Conservation (phyloP, 2,797 vertebrate genomes). For the Gymnocypris eckloni region DNA sequence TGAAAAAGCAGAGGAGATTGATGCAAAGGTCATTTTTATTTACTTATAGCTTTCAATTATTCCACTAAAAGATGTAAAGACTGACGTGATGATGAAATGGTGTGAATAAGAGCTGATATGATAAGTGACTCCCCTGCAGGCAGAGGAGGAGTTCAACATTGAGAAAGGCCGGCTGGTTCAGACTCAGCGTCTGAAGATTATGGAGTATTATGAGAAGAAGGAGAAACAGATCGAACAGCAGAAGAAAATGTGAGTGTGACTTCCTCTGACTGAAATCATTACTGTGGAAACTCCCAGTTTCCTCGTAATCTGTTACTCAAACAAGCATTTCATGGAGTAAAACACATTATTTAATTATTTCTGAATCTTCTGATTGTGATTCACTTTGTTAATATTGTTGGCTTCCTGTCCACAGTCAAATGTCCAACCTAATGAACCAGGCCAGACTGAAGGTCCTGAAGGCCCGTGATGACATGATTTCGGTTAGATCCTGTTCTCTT, state of each 20-base stretch:
- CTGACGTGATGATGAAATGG: not conserved
- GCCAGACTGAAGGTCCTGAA: constrained; percentile 97
- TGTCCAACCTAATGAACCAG: constrained; percentile 99
- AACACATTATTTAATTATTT: not conserved
- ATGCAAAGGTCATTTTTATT: constrained; percentile 89
- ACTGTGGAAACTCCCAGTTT: constrained; percentile 24
- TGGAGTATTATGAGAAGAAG: constrained; percentile 99
- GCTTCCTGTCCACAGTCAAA: constrained; percentile 85
- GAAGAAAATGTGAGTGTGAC: constrained; percentile 95
- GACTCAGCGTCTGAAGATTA: constrained; percentile 98
- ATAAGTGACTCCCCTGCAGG: constrained; percentile 77
- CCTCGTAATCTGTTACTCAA: constrained; percentile 1
- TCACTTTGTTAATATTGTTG: not conserved
- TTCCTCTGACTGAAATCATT: not conserved
- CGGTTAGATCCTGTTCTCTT: constrained; percentile 78
- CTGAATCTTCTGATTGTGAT: constrained; percentile 46
- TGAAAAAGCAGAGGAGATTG: constrained; percentile 98
- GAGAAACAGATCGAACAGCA: constrained; percentile 99
- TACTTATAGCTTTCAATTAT: not conserved
- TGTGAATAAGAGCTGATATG: constrained; percentile 7
- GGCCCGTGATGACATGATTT: constrained; percentile 96
- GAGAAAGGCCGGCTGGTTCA: constrained; percentile 98
- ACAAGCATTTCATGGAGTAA: not conserved
- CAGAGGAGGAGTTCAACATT: constrained; percentile 99
- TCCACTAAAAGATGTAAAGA: not conserved